These are phyloP conservation scores for Pogonocherus hispidulus DNA, from an alignment of 2,888 invertebrate species.

Conservation along the genomic window DNA sequence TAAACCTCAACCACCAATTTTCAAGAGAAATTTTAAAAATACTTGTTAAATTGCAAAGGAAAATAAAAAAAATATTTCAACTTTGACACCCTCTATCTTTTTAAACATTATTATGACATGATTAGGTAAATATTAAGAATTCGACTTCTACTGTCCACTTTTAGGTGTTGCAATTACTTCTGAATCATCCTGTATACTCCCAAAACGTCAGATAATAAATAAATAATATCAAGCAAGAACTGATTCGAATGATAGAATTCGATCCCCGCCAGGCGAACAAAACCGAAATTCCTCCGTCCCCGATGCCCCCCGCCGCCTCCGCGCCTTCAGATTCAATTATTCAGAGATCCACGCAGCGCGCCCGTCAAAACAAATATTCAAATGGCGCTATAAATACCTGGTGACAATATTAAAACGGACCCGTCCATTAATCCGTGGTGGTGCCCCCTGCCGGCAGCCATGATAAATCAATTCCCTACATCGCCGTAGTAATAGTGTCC, in stretches of 20 bases:
- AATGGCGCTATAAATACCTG: conserved; percentile 68
- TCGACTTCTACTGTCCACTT: no score
- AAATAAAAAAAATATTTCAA: no score
- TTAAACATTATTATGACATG: no score
- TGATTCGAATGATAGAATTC: background rate
- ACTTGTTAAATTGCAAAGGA: no score
- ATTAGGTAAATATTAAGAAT: no score
- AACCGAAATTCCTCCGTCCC: background rate
- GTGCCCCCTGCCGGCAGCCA: conserved; percentile 63
- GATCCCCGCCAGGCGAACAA: background rate
- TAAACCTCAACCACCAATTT: no score
- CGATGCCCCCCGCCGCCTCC: background rate
- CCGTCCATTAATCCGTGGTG: conserved; percentile 67
- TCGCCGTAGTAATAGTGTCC: conserved; percentile 68
- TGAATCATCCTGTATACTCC: no score
- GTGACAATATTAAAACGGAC: conserved; percentile 70
- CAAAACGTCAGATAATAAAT: background rate
- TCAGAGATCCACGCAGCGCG: conserved; percentile 59
- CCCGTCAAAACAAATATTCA: conserved; percentile 66
- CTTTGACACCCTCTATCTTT: no score
- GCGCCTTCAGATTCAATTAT: conserved; percentile 64
- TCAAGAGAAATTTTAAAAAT: no score
- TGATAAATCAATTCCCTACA: conserved; percentile 70
- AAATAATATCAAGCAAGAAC: background rate
- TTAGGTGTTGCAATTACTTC: no score